Evolutionary conservation across 2,797 vertebrate species (phyloP).

Genomic region (Sebastes diploproa): DNA sequence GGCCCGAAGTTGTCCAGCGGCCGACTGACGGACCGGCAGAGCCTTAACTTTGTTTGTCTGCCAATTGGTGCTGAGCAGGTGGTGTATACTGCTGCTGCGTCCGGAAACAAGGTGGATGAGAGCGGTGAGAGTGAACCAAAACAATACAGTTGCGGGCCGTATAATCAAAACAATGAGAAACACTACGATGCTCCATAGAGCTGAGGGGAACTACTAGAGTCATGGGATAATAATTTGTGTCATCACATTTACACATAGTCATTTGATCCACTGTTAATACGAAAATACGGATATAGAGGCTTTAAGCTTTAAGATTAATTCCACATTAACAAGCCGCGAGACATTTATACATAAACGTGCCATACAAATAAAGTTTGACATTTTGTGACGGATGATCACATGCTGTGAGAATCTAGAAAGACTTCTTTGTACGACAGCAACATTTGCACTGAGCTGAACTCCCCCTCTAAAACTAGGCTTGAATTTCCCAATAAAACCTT

Average conservation of each 20-base stretch:
- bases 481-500: conserved; percentile 26
- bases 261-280: background rate
- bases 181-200: background rate
- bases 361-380: background rate
- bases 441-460: background rate
- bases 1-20: background rate
- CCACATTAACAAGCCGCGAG: background rate
- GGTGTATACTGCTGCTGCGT: background rate
- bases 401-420: background rate
- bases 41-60: background rate
- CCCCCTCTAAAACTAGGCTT: background rate
- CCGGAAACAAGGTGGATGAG: background rate
- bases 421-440: background rate
- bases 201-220: background rate
- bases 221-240: background rate
- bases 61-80: background rate
- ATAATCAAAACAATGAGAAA: background rate
- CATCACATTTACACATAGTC: background rate
- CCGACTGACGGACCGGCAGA: background rate
- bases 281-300: background rate
- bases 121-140: background rate
- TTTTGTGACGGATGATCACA: background rate
- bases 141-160: background rate
- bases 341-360: background rate
- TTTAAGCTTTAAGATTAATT: background rate